Evolutionary conservation across 2,113 vertebrate genomes (phyloP).

Genomic region (Caretta caretta): DNA sequence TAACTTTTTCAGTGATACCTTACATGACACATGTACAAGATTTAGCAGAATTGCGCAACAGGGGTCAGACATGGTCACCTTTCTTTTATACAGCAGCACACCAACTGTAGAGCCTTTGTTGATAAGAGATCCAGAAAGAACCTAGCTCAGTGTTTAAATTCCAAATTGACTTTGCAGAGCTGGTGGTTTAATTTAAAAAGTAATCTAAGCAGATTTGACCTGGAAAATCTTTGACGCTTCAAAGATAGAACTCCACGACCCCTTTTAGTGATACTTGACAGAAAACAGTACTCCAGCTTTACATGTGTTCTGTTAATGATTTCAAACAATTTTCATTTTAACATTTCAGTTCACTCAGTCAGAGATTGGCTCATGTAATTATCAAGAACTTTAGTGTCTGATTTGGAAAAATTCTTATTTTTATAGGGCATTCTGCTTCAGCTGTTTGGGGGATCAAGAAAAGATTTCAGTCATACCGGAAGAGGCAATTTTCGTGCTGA

Average conservation of each 20-base stretch:
- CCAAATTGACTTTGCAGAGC: neutral
- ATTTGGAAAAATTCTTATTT: neutral
- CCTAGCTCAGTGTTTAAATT: neutral
- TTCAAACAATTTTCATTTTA: neutral
- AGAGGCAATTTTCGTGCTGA: conserved; percentile 95
- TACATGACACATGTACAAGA: no score
- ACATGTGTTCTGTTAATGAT: no score
- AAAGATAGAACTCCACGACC: neutral
- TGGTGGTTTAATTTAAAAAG: neutral
- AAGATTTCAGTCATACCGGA: conserved; percentile 96
- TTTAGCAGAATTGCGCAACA: no score
- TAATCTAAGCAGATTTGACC: neutral
- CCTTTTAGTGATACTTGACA: neutral
- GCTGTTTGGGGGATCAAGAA: conserved; percentile 94
- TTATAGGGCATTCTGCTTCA: conserved; percentile 93
- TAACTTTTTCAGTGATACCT: no score
- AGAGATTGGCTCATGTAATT: neutral
- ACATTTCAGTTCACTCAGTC: neutral
- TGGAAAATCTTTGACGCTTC: no score
- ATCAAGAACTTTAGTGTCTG: neutral
- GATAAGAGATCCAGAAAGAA: neutral
- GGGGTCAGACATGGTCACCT: no score
- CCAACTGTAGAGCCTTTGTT: neutral
- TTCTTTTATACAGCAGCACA: no score
- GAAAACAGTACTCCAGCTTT: neutral